Percentiles rank a stretch among this genome's conserved stretches.
phyloP scores from a whole-genome alignment of 2,797 vertebrate genomes.

The Macroramphosus scolopax region DNA sequence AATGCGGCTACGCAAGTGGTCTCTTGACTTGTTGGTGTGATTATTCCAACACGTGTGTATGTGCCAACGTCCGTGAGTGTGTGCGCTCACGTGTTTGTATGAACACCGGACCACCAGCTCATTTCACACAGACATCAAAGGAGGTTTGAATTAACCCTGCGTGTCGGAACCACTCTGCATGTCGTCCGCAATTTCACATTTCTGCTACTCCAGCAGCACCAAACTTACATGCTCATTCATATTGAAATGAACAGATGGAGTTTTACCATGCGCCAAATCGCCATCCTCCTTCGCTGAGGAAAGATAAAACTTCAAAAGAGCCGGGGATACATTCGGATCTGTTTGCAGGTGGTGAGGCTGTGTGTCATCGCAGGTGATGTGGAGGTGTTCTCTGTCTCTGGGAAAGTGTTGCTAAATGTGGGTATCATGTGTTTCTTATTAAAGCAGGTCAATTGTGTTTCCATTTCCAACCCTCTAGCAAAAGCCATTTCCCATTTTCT shows the following conservation, averaged over 20 bases:
- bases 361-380: slow-evolving; percentile 29
- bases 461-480: slow-evolving; percentile 49
- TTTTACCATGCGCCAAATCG: slow-evolving; percentile 56
- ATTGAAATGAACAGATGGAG: slow-evolving; percentile 79
- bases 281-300: slow-evolving; percentile 63
- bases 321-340: slow-evolving; percentile 46
- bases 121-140: slow-evolving; percentile 86
- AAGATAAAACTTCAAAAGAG: slow-evolving; percentile 81
- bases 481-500: slow-evolving; percentile 50
- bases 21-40: slow-evolving; percentile 11
- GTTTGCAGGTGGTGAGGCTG: slow-evolving; percentile 47
- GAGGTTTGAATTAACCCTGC: slow-evolving; percentile 76
- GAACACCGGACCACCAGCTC: slow-evolving; percentile 73
- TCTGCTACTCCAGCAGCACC: slow-evolving; percentile 62
- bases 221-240: slow-evolving; percentile 75
- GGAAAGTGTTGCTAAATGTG: slow-evolving; percentile 59
- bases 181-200: slow-evolving; percentile 77
- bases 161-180: slow-evolving; percentile 66
- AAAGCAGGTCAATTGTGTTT: slow-evolving; percentile 65
- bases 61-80: not conserved
- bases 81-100: slow-evolving; percentile 37
- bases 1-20: slow-evolving; percentile 23
- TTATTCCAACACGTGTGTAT: slow-evolving; percentile 20
- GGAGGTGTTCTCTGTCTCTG: slow-evolving; percentile 53
- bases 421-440: slow-evolving; percentile 62